Evolutionary conservation across 2,888 invertebrate genomes (phyloP), one percentile per base, ranked within the genome.

Genomic region (Luperina testacea): DNA sequence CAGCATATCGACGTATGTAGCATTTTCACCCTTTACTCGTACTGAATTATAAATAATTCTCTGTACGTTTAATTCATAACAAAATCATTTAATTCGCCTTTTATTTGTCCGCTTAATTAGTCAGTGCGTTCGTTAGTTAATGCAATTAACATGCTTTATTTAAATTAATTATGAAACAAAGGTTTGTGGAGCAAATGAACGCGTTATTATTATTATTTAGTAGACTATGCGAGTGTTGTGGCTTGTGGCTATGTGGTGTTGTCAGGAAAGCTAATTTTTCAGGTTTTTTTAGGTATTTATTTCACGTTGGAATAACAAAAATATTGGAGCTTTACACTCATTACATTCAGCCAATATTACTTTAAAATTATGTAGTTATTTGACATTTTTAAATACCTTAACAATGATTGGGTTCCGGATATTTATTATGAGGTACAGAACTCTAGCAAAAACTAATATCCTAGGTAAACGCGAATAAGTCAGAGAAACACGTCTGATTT

Each of bases 401-500:
- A 45, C 51, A 57, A 42, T 51, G 24, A 32, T 42, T 11, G 17
- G 9, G 5, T 24, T 9, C 45, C 7, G 1, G 9, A 9, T 48
- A 13, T 71, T 80, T 70, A 68, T 32, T 45, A 7, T 32, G 7
- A 51, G 11, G 15, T 27, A 24, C 15, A 59, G 0, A 42, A 11
- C 48, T 61, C 42, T 32, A 65, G 24, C 24, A 59, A 32, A 32
- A 68, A n/a, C 42, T 2, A 70, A 63, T 61, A n/a, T n/a, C 17
- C 9, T 11, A 57, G 24, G 32, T 17, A 72, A 78, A 83, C 45
- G 32, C 20, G n/a, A 70, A 69, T 15, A 57, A n/a, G 15, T 68
- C 70, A 78, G 17, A 77, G 8, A 83, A 81, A 81, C 42, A 69
- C 57, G 15, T 64, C 63, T n/a, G 45, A 82, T 82, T 80, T 78